These are phyloP conservation scores for Suricata suricatta DNA, from an alignment of 2,113 vertebrate species.

Conservation along the genomic window DNA sequence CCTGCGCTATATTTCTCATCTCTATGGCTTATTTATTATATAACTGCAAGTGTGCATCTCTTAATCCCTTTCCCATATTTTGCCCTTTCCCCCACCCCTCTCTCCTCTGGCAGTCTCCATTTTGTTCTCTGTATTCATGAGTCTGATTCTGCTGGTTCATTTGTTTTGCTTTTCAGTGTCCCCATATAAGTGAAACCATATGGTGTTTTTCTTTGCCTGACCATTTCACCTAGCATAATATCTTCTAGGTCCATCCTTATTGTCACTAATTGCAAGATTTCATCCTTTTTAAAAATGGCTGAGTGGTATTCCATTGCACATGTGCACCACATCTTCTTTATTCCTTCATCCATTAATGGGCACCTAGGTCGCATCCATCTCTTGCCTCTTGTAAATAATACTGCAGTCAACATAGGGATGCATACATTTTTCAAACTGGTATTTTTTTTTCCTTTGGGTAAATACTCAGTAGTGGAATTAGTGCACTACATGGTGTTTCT, in stretches of 20 bases:
- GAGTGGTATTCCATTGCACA: not conserved
- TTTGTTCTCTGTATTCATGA: not conserved
- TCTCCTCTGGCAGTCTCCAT: not conserved
- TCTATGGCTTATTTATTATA: not conserved
- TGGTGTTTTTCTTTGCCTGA: not conserved
- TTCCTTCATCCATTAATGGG: not conserved
- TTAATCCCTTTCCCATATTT: not conserved
- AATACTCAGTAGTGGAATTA: not conserved
- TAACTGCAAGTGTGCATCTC: not conserved
- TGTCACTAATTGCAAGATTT: not conserved
- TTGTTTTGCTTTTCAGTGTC: not conserved
- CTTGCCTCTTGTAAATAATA: not conserved
- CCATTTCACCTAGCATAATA: not conserved
- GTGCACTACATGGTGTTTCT: not conserved
- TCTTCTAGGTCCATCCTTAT: not conserved
- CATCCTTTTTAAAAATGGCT: not conserved
- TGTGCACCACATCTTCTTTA: not conserved
- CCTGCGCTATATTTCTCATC: not conserved
- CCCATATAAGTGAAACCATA: not conserved
- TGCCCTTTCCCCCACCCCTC: not conserved
- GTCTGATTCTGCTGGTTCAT: not conserved
- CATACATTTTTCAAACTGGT: not conserved
- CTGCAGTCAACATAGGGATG: not conserved
- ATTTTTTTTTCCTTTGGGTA: not conserved
- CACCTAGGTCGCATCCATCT: not conserved